Conservation (phyloP, 2,797 vertebrate species). For the Dallia pectoralis region DNA sequence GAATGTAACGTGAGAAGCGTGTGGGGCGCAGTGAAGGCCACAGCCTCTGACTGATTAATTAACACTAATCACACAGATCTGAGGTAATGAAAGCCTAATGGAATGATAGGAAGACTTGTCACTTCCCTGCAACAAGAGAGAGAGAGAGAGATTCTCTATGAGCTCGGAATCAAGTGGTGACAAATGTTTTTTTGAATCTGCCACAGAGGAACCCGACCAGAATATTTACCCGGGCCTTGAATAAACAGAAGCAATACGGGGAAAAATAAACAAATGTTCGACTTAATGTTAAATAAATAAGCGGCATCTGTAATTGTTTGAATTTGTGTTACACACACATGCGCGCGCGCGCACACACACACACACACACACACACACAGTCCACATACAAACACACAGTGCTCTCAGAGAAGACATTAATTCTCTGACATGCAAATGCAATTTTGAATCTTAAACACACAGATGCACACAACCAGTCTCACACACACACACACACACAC, state of each 20-base stretch:
- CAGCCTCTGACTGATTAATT: conserved; percentile 71
- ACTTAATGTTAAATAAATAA: conserved; percentile 14
- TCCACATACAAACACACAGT: conserved; percentile 54
- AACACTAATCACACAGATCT: conserved; percentile 72
- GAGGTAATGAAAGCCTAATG: conserved; percentile 71
- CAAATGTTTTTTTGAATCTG: neutral
- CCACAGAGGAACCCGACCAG: conserved; percentile 32
- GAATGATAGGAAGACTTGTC: conserved; percentile 57
- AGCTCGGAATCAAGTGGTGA: conserved; percentile 42
- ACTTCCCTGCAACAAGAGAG: conserved; percentile 39
- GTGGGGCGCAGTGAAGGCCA: conserved; percentile 51
- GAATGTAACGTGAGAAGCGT: conserved; percentile 67
- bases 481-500: conserved; percentile 41
- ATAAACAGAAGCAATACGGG: conserved; percentile 48
- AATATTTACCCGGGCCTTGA: conserved; percentile 42
- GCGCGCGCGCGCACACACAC: too few relatives aligned
- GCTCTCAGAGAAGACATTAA: conserved; percentile 56
- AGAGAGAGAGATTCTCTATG: conserved; percentile 17
- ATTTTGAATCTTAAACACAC: conserved; percentile 35
- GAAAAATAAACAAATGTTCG: conserved; percentile 45
- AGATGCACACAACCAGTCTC: too few relatives aligned
- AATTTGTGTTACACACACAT: conserved; percentile 50
- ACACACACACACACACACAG: neutral
- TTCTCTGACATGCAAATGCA: conserved; percentile 47
- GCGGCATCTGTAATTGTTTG: conserved; percentile 2